Conservation (phyloP, 2,113 vertebrate species). For the Solea senegalensis region DNA sequence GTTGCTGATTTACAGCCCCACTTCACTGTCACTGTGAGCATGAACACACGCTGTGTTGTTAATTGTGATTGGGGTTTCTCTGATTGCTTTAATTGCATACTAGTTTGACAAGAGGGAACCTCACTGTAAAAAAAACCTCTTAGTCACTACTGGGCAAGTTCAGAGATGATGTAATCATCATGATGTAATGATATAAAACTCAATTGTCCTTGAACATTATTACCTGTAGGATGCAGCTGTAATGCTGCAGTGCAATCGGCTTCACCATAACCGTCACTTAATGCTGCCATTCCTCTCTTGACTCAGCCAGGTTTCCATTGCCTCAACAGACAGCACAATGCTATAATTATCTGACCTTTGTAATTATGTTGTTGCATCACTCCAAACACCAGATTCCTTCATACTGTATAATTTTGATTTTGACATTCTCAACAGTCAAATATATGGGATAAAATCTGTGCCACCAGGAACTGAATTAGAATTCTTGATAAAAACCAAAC, state of each 20-base stretch:
- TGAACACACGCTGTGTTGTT: background rate
- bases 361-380: background rate
- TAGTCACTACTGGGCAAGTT: background rate
- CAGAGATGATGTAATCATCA: background rate
- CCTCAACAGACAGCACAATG: background rate
- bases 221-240: background rate
- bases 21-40: no score
- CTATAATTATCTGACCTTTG: background rate
- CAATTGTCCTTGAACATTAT: background rate
- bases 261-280: background rate
- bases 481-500: no score
- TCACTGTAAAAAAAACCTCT: background rate
- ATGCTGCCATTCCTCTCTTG: background rate
- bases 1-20: background rate
- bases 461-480: no score
- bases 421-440: background rate
- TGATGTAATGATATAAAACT: no score
- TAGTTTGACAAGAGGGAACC: background rate
- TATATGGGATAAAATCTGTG: background rate
- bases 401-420: background rate
- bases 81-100: constrained; percentile 11
- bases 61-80: background rate
- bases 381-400: background rate
- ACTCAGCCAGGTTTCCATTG: background rate
- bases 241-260: background rate